Percentiles rank a stretch among this genome's conserved stretches.
Evolutionary conservation across 2,113 vertebrate genomes (phyloP).

Genomic region (Phylloscopus whistleri): DNA sequence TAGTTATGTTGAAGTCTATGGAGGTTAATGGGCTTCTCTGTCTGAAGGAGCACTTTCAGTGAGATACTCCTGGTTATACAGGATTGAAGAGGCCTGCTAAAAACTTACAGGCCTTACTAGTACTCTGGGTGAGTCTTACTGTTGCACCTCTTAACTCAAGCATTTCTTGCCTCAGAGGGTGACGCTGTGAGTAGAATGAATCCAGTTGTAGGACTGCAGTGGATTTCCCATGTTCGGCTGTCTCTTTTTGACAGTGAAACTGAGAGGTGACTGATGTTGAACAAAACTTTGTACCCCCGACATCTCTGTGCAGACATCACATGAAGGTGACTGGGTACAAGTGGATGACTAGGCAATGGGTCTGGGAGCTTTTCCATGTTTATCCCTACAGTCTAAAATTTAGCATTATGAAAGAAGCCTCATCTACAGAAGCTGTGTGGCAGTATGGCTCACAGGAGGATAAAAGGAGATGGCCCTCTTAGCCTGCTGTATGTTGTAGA

Average conservation of each 20-base stretch:
- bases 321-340: neutral
- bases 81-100: neutral
- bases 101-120: neutral
- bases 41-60: neutral
- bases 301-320: neutral
- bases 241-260: neutral
- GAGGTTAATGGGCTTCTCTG: neutral
- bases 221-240: neutral
- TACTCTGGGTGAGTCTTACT: neutral
- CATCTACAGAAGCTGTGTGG: neutral
- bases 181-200: neutral
- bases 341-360: neutral
- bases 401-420: neutral
- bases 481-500: neutral
- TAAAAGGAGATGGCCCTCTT: neutral
- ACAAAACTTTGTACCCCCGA: neutral
- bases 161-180: neutral
- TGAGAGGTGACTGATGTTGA: neutral
- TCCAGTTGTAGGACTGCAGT: accelerated
- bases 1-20: neutral
- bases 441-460: neutral
- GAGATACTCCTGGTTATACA: neutral
- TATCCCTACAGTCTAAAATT: neutral
- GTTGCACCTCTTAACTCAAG: neutral
- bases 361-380: neutral